Base-by-base conservation (phyloP, 2,888 invertebrate species). In the Lochmaea crataegi region DNA sequence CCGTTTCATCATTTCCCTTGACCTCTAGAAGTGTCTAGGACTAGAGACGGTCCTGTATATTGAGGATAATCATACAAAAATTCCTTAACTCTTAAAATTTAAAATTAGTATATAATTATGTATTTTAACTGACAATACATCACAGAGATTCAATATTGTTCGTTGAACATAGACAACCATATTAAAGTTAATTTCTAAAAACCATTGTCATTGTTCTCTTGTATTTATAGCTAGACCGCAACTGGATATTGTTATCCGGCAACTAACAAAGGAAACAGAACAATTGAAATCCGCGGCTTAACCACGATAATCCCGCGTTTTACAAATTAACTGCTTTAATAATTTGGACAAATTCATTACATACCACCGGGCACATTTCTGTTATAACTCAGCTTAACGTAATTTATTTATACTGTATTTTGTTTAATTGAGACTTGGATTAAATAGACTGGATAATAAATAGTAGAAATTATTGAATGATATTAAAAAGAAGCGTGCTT, bases 211-310 rank as follows among this genome's bases (percentile, higher is more conserved):
- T 51, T 51, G 51, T n/a, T 51, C 51, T n/a, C 51, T 16, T 16
- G n/a, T 7, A 51, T 16, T 51, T 51, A 51, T 16, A 32, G 57
- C 32, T 57, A 26, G 57, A 57, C 57, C 57, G 57, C 57, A 57
- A 57, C 57, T 22, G 14, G 14, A 22, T 12, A 26, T 26, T 57
- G 32, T 22, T 26, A 4, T 26, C 22, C 32, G 57, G 56, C 57
- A 14, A 26, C 57, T 11, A 57, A 57, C 57, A 57, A 57, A 57
- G 57, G 11, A 57, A 57, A 57, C 51, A 57, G 26, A 11, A 57
- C 14, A 57, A 57, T 57, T 57, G 26, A 57, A 57, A 57, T 57
- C 57, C 12, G 11, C 10, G 22, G 57, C 22, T 22, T 22, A 32
- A 26, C 57, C 57, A 57, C 26, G 22, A 7, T 11, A 57, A 26